A percentile compares a stretch with the other conserved stretches of the same genome.
These are phyloP conservation scores for Ranitomeya variabilis DNA, from an alignment of 2,113 vertebrate species.

Conservation along the genomic window DNA sequence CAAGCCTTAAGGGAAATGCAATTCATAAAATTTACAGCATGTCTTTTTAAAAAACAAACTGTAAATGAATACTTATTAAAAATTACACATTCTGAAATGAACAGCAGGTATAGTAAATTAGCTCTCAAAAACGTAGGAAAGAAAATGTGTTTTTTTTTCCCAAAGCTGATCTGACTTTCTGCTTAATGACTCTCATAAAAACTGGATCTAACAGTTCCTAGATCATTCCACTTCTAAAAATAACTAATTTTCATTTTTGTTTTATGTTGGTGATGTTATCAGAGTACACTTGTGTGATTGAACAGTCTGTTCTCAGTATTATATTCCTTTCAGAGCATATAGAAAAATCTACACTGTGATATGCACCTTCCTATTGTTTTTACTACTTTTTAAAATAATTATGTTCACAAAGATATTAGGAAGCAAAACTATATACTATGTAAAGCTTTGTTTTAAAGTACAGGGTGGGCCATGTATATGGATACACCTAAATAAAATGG, in stretches of 20 bases:
- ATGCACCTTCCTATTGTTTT: too few relatives aligned
- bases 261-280: constrained; percentile 16
- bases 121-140: constrained; percentile 29
- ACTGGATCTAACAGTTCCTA: constrained; percentile 30
- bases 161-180: constrained; percentile 14
- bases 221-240: constrained; percentile 45
- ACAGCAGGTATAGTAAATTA: constrained; percentile 57
- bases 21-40: constrained; percentile 49
- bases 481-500: too few relatives aligned
- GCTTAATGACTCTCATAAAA: constrained; percentile 50
- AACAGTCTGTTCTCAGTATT: not conserved
- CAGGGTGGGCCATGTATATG: too few relatives aligned
- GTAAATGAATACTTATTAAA: constrained; percentile 43
- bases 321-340: not conserved
- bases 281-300: constrained; percentile 11
- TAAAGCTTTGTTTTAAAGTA: too few relatives aligned
- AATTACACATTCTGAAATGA: constrained; percentile 38
- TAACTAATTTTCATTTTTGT: constrained; percentile 42
- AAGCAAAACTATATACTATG: too few relatives aligned
- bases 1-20: constrained; percentile 39
- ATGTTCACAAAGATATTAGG: too few relatives aligned
- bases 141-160: constrained; percentile 22
- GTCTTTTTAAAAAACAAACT: constrained; percentile 34
- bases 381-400: too few relatives aligned
- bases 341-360: too few relatives aligned